Evolutionary conservation across 2,888 invertebrate genomes (phyloP), one percentile per base, ranked within the genome.

Genomic region (Ephialtes manifestator): DNA sequence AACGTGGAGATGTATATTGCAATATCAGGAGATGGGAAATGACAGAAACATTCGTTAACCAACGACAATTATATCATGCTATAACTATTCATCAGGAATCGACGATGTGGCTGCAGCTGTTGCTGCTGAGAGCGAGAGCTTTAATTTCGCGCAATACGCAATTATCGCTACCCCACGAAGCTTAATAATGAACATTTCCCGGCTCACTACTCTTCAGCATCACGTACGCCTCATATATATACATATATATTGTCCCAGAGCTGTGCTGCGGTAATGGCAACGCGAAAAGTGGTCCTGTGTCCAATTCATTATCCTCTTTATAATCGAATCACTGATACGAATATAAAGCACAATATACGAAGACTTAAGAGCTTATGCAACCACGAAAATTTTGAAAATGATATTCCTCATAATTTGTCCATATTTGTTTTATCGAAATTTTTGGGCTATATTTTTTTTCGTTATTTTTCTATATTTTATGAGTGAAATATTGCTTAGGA

Each of bases 101-200:
- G 51, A 74, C 28, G 24, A 1, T 55, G 53, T 5, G 31, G 74
- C 43, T 24, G 24, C 74, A 74, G 74, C 74, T 60, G 60, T 60
- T 60, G 31, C 28, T 24, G n/a, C 15, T 39, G 46, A 24, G 24
- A 43, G 67, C 10, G 15, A 48, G 58, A 68, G 67, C 72, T 82
- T 72, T 48, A 82, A 82, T 65, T 82, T 72, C 46, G 24, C 65
- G 55, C 39, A 35, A 77, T 58, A 72, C 55, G 53, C 72, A 77
- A 82, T 82, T 82, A 82, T 82, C 77, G 77, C 71, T 71, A 60
- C 28, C 46, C 72, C 35, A 71, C 24, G 65, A 58, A 55, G 77
- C 71, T 65, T 15, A 77, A 67, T 77, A 82, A 77, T 72, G 71
- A 77, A 77, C 77, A 71, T 67, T 82, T 77, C 48, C 24, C 77